phyloP scores from a whole-genome alignment of 2,888 invertebrate genomes.

The Metopia argyrocephala region DNA sequence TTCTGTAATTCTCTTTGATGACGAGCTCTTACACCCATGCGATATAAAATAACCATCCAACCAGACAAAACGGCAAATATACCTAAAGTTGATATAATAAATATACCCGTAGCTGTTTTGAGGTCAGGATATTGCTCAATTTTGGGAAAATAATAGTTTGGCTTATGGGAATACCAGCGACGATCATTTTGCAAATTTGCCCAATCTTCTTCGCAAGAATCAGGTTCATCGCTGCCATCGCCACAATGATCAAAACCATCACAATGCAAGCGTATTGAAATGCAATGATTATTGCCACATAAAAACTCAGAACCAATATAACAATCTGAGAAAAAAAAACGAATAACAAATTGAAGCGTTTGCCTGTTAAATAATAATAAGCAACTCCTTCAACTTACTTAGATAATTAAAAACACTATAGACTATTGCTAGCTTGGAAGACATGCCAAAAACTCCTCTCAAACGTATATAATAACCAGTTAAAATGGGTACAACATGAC shows the following conservation, averaged over 20 bases:
- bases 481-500: constrained; percentile 82
- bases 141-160: constrained; percentile 87
- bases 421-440: constrained; percentile 83
- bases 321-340: constrained; percentile 80
- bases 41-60: constrained; percentile 82
- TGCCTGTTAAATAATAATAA: not conserved
- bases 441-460: constrained; percentile 82
- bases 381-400: constrained; percentile 78
- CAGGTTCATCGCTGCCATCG: constrained; percentile 85
- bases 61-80: constrained; percentile 82
- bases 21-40: constrained; percentile 82
- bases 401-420: constrained; percentile 86
- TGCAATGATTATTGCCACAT: constrained; percentile 86
- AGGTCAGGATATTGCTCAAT: constrained; percentile 83
- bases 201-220: constrained; percentile 82
- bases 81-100: constrained; percentile 83
- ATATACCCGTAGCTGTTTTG: constrained; percentile 83
- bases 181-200: constrained; percentile 80
- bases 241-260: constrained; percentile 89
- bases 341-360: not conserved
- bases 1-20: constrained; percentile 84
- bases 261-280: constrained; percentile 83
- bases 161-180: constrained; percentile 83
- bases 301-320: constrained; percentile 84
- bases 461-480: constrained; percentile 85